phyloP scores from a whole-genome alignment of 2,888 invertebrate species.

The Ornithoptera priamus region DNA sequence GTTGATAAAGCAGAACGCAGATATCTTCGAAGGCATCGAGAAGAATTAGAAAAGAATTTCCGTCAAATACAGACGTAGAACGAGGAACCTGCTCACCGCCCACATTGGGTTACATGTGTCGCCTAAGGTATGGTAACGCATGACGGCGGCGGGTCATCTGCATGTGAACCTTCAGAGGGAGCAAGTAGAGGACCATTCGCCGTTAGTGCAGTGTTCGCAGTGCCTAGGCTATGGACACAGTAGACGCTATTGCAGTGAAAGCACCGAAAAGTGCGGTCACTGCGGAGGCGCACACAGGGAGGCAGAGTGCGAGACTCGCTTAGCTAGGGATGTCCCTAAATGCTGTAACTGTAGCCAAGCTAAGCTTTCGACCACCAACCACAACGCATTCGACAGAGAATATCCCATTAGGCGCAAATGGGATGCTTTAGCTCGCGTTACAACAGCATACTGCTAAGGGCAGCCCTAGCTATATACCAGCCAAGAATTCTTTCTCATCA shows the following conservation, averaged over 20 bases:
- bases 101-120: background rate
- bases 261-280: background rate
- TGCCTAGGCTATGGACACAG: background rate
- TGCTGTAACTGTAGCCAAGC: background rate
- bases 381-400: conserved; percentile 9
- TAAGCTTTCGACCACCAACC: background rate
- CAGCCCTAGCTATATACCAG: too few species aligned
- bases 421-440: background rate
- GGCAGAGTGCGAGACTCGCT: background rate
- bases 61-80: background rate
- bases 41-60: background rate
- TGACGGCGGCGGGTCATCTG: background rate
- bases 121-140: background rate
- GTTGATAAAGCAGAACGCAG: background rate
- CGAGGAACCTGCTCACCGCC: background rate
- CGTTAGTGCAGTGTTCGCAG: background rate
- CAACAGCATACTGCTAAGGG: background rate
- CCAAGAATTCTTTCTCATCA: too few species aligned
- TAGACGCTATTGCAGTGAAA: background rate
- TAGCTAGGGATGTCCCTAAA: background rate
- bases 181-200: background rate
- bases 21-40: background rate
- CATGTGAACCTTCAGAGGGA: background rate
- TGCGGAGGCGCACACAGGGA: background rate
- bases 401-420: background rate